Conservation (phyloP, 2,888 invertebrate species). For the Trachelus troglodyta region DNA sequence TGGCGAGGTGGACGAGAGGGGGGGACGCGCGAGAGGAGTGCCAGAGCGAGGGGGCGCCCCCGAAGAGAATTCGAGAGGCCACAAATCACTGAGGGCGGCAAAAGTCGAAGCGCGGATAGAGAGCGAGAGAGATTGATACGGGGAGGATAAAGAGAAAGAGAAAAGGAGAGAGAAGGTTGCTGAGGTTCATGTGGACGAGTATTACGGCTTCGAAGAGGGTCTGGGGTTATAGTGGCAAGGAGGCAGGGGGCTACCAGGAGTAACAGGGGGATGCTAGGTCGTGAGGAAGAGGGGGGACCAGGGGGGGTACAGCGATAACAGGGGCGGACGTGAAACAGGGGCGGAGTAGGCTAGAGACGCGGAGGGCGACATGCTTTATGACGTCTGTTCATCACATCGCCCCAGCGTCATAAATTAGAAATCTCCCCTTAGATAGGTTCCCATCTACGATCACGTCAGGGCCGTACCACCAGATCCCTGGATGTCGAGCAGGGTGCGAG, state of each 20-base stretch:
- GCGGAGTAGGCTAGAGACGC: slow-evolving; percentile 56
- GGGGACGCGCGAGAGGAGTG: neutral
- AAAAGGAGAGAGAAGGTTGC: neutral
- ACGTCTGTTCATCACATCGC: slow-evolving; percentile 68
- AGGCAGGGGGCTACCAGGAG: neutral
- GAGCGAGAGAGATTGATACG: slow-evolving; percentile 36
- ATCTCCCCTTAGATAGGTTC: slow-evolving; percentile 63
- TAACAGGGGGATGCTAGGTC: neutral
- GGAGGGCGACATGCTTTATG: slow-evolving; percentile 66
- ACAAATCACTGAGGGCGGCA: slow-evolving; percentile 34
- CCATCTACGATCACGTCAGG: slow-evolving; percentile 55
- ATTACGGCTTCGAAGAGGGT: neutral
- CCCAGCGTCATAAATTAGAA: slow-evolving; percentile 67
- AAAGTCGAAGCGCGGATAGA: slow-evolving; percentile 17
- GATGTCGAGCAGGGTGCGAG: slow-evolving; percentile 4
- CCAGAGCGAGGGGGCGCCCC: slow-evolving; percentile 1
- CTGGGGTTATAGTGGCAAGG: neutral
- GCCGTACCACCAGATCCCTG: slow-evolving; percentile 15
- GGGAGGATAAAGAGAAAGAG: slow-evolving; percentile 3
- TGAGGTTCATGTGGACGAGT: neutral
- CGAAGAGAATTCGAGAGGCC: slow-evolving; percentile 29
- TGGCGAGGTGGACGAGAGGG: slow-evolving; percentile 2
- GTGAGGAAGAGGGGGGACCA: slow-evolving; percentile 21
- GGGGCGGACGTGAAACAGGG: slow-evolving; percentile 37
- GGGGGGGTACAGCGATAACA: slow-evolving; percentile 43